A percentile compares a stretch with the other conserved stretches of the same genome.
These are phyloP conservation scores for Pygoscelis adeliae DNA, from an alignment of 2,113 vertebrate genomes.

Conservation along the genomic window DNA sequence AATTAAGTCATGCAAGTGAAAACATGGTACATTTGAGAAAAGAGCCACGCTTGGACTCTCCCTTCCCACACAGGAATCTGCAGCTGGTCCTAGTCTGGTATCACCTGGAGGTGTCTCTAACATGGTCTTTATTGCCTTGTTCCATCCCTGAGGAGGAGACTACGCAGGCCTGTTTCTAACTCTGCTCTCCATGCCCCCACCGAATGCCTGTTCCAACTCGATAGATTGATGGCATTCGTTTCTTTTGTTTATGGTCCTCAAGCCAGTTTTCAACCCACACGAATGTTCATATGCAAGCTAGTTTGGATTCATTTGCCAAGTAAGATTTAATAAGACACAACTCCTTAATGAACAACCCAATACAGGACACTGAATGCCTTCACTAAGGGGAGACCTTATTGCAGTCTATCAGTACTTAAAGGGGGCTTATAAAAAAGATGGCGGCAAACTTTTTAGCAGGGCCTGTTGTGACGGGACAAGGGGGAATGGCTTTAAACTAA, in stretches of 20 bases:
- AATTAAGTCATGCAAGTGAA: slow-evolving; percentile 12
- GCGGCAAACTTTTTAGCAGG: too few relatives aligned
- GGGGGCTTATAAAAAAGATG: too few relatives aligned
- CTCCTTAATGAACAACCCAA: not conserved
- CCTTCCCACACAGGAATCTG: slow-evolving; percentile 37
- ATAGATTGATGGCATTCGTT: slow-evolving; percentile 57
- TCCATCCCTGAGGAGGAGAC: slow-evolving; percentile 7
- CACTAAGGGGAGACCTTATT: too few relatives aligned
- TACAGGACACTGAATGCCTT: not conserved
- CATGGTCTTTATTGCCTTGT: not conserved
- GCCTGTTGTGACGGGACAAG: too few relatives aligned
- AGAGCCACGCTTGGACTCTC: slow-evolving; percentile 9
- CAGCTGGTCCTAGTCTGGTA: slow-evolving; percentile 2
- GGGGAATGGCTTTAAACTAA: too few relatives aligned
- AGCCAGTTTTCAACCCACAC: slow-evolving; percentile 62
- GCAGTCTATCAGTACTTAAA: too few relatives aligned
- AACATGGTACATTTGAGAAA: not conserved
- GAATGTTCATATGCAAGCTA: slow-evolving; percentile 5
- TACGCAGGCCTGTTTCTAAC: not conserved
- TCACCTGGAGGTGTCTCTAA: slow-evolving; percentile 22
- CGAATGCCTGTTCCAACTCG: slow-evolving; percentile 47
- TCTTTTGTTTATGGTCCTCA: slow-evolving; percentile 57
- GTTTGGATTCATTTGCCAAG: slow-evolving; percentile 15
- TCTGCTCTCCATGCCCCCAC: not conserved
- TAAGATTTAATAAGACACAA: slow-evolving; percentile 4